Evolutionary conservation across 2,888 invertebrate species (phyloP), one percentile per base, ranked within the genome.

Genomic region (Epiblema foenella): DNA sequence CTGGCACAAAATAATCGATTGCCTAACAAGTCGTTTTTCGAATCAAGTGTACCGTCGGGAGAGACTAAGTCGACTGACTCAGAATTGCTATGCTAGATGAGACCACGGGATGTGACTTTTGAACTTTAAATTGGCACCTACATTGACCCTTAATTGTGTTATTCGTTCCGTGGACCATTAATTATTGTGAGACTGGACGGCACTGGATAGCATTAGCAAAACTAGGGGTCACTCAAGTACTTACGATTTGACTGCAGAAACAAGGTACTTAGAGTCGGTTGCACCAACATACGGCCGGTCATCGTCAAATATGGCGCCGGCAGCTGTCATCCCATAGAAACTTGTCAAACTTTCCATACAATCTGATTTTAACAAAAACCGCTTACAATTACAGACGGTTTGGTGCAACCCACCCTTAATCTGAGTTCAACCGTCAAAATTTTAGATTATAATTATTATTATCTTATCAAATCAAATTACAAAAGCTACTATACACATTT

Each of bases 91-190:
- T 56, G 24, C 65, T 65, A 66, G 70, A 46, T 66, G 33, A 20
- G 33, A n/a, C 63, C 33, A 60, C 65, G 58, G 54, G 70, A 70
- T 65, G 65, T 20, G 64, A 65, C 70, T 60, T 70, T 64, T 39
- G 65, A 70, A 33, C 70, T 68, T 77, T 84, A 83, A 87, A 86
- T 87, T 89, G 87, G 86, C 88, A 84, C 82, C 78, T 79, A 74
- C 77, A 81, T 88, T 90, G 87, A 90, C 90, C 90, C 77, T 75
- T 69, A 76, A 79, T 83, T 82, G 78, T 75, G 69, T 77, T 76
- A 70, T 66, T 66, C 39, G 52, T 72, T 64, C 33, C 20, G 51
- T 71, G 18, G 54, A 18, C 46, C n/a, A 51, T 54, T 70, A 70
- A 70, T 70, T 70, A 54, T 46, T 65, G 65, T 70, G 59, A 59